Evolutionary conservation across 2,113 vertebrate genomes (phyloP), one percentile per base, ranked within the genome.

Genomic region (Pteronura brasiliensis): DNA sequence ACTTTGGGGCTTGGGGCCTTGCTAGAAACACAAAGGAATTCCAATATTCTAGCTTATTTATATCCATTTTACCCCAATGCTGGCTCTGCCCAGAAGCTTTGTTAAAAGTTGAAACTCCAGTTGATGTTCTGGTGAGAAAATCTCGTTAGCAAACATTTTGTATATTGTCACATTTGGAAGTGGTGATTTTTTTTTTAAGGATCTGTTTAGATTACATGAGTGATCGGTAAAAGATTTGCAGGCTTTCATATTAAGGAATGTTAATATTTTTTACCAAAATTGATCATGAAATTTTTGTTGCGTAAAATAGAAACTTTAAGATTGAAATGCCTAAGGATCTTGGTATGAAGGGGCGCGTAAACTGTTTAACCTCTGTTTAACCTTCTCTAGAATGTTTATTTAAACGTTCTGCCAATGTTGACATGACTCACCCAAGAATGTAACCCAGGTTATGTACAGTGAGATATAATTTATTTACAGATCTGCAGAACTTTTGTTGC

Each of bases 391-490:
- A 76, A 88, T 97, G 95, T 97, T 98, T 97, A 96, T 97, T 98
- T 98, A 97, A 97, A 97, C 14, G 1, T 80, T 92, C 96, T 96
- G 89, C 83, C 90, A 74, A 44, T 96, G 97, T 97, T 98, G 96
- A 97, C 96, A 74, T 93, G 96, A 98, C 97, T 97, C 97, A 96
- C 96, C 47, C 95, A 97, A 97, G 96, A 98, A 98, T 97, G 96
- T 98, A 97, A 94, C 95, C 85, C 84, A 98, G 97, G 93, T 97
- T 98, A 88, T 71, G 83, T 97, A 96, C 74, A 93, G 69, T 90
- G 93, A 96, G 87, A 96, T 97, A 96, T 92, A 94, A 97, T 97
- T 97, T 97, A 97, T 97, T 97, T 97, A 98, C 84, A 96, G 87
- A 96, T 88, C 90, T 85, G 39, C n/a, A 97, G 83, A 85, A 95